phyloP scores from a whole-genome alignment of 1,140 invertebrate genomes.

The Carposina sasakii region DNA sequence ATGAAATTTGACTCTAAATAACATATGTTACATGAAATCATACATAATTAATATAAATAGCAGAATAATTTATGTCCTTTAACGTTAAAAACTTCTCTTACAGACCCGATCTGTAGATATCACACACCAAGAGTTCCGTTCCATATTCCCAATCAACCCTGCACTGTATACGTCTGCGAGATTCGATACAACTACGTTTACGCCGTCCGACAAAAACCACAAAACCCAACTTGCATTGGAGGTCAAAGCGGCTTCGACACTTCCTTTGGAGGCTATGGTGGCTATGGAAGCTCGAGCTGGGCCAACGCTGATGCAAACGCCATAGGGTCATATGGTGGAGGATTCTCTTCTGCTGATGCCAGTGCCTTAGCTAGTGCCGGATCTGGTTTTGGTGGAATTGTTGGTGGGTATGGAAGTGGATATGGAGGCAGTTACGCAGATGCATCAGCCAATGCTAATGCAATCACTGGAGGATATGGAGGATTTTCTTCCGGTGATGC shows the following conservation, averaged over 20 bases:
- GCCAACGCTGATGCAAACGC: slow-evolving; percentile 11
- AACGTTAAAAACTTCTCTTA: no score
- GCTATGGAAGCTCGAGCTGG: no score
- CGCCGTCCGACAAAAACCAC: slow-evolving; percentile 19
- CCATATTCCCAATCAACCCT: slow-evolving; percentile 28
- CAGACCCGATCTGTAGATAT: slow-evolving; percentile 42
- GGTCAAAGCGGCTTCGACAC: no score
- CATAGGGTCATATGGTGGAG: slow-evolving; percentile 1
- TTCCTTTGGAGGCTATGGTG: no score
- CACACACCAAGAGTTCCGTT: slow-evolving; percentile 37
- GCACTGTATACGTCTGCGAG: slow-evolving; percentile 38
- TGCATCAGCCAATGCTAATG: slow-evolving; percentile 20
- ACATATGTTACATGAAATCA: no score
- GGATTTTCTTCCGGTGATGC: no score
- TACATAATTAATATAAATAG: no score
- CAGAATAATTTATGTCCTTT: no score
- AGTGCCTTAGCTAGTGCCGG: slow-evolving; percentile 21
- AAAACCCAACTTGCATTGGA: no score
- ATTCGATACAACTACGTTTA: slow-evolving; percentile 55
- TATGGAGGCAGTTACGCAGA: background rate
- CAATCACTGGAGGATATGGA: no score
- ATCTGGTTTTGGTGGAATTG: background rate
- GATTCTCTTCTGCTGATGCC: slow-evolving; percentile 1
- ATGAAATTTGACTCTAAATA: no score
- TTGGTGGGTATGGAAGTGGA: background rate